These are phyloP conservation scores for Erynnis tages DNA, from an alignment of 2,888 invertebrate genomes.

Conservation along the genomic window DNA sequence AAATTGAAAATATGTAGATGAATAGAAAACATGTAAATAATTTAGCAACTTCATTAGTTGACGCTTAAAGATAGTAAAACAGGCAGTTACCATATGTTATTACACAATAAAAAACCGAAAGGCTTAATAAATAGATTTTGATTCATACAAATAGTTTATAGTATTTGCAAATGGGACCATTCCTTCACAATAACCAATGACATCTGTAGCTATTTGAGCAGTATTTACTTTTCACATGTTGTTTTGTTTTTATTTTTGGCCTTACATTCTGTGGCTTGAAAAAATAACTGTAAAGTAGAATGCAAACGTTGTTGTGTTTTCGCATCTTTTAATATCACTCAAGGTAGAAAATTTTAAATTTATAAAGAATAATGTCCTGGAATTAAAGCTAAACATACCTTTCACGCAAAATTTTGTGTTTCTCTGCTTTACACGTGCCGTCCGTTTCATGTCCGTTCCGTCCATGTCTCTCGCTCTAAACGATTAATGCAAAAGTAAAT, in stretches of 20 bases:
- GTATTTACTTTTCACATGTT: slow-evolving; percentile 73
- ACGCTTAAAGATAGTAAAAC: no score
- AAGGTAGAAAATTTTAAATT: no score
- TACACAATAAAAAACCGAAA: no score
- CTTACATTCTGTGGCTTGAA: slow-evolving; percentile 45
- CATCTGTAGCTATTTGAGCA: slow-evolving; percentile 65
- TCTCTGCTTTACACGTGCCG: slow-evolving; percentile 43
- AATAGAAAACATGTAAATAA: neutral
- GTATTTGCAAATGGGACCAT: slow-evolving; percentile 64
- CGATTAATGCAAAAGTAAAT: slow-evolving; percentile 64
- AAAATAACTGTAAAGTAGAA: neutral
- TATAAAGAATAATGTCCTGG: no score
- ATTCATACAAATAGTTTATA: slow-evolving; percentile 3
- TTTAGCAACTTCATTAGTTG: neutral
- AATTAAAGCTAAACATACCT: slow-evolving; percentile 43
- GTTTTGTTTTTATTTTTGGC: slow-evolving; percentile 50
- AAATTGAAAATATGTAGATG: neutral
- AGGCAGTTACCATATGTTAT: no score
- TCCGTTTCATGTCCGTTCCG: slow-evolving; percentile 33
- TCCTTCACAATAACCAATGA: slow-evolving; percentile 58
- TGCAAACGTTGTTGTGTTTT: neutral
- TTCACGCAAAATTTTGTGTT: slow-evolving; percentile 37
- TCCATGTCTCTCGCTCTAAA: slow-evolving; percentile 26
- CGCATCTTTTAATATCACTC: neutral
- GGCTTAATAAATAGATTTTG: neutral